Evolutionary conservation across 2,113 vertebrate genomes (phyloP), one percentile per base, ranked within the genome.

Genomic region (Natator depressus): DNA sequence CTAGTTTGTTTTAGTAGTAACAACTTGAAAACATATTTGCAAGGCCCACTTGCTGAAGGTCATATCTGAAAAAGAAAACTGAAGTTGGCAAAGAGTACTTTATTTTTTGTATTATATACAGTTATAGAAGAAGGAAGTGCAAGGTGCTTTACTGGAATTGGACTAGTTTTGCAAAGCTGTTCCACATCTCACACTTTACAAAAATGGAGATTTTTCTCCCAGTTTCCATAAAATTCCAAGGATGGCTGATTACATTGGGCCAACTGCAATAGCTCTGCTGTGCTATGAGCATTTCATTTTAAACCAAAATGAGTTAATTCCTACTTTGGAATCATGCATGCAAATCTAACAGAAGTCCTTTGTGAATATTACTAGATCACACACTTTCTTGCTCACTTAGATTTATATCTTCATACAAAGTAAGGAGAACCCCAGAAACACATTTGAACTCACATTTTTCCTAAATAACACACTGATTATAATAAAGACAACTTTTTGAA

Each of bases 331-430:
- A 89, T 93, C 90, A 16, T 76, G 86, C 11, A 7, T 87, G 50
- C 8, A 90, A 75, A 16, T 76, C 46, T 22, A 10, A 47, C 31
- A 79, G 53, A 51, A 75, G 1, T 24, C 25, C 31, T 87, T 8
- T 49, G 2, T 10, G 0, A 47, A 49, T 89, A 91, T 89, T 76
- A 78, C 86, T 91, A 84, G 38, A n/a, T 82, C 7, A 72, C n/a
- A 62, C 76, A 88, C 24, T 35, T 10, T 49, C 51, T 53, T 49
- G 8, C 5, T 49, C 0, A 55, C 80, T n/a, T 89, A 4, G 82
- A 86, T 47, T 89, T 3, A 80, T 78, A 94, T 90, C 10, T 94
- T 90, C 13, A 89, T 51, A 76, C 22, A 54, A 80, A 91, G 25
- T 6, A 35, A 31, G 4, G 53, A 17, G 6, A 1, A 80, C 1